Percentiles rank a stretch among this genome's conserved stretches.
These are phyloP conservation scores for Melinaea menophilus DNA, from an alignment of 2,888 invertebrate species.

Conservation along the genomic window DNA sequence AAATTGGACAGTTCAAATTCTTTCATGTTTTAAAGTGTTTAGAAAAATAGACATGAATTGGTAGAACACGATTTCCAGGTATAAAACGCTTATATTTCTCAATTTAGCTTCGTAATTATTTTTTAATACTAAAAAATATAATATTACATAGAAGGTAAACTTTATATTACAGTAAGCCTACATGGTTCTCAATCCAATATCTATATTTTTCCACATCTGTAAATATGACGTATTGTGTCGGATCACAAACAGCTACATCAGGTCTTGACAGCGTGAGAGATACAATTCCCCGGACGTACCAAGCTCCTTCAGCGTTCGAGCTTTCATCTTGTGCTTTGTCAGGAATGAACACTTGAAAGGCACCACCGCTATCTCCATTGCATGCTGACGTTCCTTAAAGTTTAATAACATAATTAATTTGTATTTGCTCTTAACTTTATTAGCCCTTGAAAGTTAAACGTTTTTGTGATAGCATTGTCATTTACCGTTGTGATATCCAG, in stretches of 20 bases:
- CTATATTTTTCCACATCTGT: constrained; percentile 55
- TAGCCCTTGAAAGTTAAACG: too few species aligned
- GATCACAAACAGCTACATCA: constrained; percentile 56
- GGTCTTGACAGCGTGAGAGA: constrained; percentile 40
- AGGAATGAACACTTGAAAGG: constrained; percentile 55
- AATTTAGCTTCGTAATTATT: too few species aligned
- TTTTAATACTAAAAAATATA: too few species aligned
- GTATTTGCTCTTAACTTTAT: too few species aligned
- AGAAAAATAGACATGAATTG: too few species aligned
- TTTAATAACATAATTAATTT: too few species aligned
- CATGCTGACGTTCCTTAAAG: constrained; percentile 36
- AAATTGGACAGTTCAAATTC: too few species aligned
- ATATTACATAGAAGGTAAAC: too few species aligned
- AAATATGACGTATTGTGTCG: constrained; percentile 61
- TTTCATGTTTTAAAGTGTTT: too few species aligned
- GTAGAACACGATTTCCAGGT: too few species aligned
- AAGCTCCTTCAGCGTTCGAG: constrained; percentile 40
- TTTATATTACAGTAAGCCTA: constrained; percentile 11
- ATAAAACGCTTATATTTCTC: too few species aligned
- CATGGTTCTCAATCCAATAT: constrained; percentile 41
- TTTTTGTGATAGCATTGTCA: too few species aligned
- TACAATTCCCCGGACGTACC: constrained; percentile 48
- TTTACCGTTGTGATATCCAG: constrained; percentile 47
- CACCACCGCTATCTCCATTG: constrained; percentile 58
- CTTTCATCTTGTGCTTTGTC: constrained; percentile 34